These are phyloP conservation scores for Coenobita brevimanus DNA, from an alignment of 1,140 invertebrate genomes.

Conservation along the genomic window DNA sequence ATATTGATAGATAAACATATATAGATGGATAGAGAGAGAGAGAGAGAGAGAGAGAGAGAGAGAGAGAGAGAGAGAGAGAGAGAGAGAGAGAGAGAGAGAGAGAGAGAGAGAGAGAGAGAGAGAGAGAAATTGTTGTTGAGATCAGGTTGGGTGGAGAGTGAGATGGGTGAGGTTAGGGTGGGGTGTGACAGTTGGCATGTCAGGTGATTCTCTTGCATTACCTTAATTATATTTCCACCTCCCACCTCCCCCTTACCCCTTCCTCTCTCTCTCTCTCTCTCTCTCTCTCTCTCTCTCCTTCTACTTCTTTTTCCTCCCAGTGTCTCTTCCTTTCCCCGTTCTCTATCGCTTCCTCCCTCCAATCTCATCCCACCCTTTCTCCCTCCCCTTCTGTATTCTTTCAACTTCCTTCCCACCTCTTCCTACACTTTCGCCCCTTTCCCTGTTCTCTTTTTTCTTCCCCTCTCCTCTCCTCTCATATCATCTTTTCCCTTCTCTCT, in stretches of 20 bases:
- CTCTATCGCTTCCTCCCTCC: too few relatives aligned
- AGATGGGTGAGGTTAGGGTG: neutral
- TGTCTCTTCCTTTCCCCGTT: too few relatives aligned
- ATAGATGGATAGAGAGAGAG: too few relatives aligned
- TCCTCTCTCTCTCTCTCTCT: too few relatives aligned
- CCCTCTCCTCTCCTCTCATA: neutral
- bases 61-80: neutral
- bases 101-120: neutral
- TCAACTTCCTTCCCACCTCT: neutral
- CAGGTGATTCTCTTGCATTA: slow-evolving; percentile 1
- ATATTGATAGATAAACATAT: too few relatives aligned
- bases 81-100: slow-evolving; percentile 4
- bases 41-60: neutral
- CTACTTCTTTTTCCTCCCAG: too few relatives aligned
- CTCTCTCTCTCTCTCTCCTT: too few relatives aligned
- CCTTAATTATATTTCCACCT: neutral
- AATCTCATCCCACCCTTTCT: too few relatives aligned
- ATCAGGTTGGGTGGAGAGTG: too few relatives aligned
- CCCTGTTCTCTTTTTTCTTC: neutral
- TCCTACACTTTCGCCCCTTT: neutral
- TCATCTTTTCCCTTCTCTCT: neutral
- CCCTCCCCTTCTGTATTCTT: neutral
- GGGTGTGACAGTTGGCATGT: neutral
- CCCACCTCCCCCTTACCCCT: too few relatives aligned
- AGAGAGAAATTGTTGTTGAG: too few relatives aligned